These are phyloP conservation scores for Phaetusa simplex DNA, from an alignment of 2,113 vertebrate genomes.

Conservation along the genomic window DNA sequence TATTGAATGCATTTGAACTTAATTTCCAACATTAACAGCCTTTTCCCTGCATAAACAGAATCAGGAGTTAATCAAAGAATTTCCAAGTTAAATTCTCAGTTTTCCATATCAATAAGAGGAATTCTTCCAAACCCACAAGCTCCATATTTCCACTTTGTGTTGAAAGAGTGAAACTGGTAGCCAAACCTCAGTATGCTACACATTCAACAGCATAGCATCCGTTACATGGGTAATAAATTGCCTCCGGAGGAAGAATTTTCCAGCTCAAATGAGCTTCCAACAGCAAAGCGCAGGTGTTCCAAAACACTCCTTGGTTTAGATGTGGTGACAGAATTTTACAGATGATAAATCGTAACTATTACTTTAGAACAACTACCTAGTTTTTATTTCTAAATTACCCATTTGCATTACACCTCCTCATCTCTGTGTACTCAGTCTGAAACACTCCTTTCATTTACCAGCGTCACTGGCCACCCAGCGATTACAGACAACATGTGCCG, in stretches of 20 bases:
- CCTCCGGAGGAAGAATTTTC: slow-evolving; percentile 27
- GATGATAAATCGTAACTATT: slow-evolving; percentile 23
- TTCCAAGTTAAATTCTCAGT: slow-evolving; percentile 38
- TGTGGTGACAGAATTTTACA: slow-evolving; percentile 35
- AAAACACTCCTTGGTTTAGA: slow-evolving; percentile 11
- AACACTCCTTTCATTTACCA: neutral
- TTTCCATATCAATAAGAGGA: slow-evolving; percentile 30
- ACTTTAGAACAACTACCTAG: slow-evolving; percentile 4
- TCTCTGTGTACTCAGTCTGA: neutral
- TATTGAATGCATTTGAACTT: neutral
- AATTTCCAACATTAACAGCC: slow-evolving; percentile 27
- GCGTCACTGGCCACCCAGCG: neutral
- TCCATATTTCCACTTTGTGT: neutral
- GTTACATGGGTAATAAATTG: slow-evolving; percentile 17
- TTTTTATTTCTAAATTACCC: slow-evolving; percentile 25
- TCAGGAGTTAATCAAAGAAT: neutral
- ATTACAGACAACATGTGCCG: neutral
- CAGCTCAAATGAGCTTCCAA: slow-evolving; percentile 22
- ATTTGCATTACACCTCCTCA: neutral
- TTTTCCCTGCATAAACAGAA: slow-evolving; percentile 28
- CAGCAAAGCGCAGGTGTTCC: slow-evolving; percentile 31
- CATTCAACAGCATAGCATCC: slow-evolving; percentile 22
- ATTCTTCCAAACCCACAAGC: slow-evolving; percentile 8
- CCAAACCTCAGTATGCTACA: slow-evolving; percentile 8
- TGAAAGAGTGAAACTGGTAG: slow-evolving; percentile 25